phyloP scores from a whole-genome alignment of 2,113 vertebrate species.

The Anthoscopus minutus region DNA sequence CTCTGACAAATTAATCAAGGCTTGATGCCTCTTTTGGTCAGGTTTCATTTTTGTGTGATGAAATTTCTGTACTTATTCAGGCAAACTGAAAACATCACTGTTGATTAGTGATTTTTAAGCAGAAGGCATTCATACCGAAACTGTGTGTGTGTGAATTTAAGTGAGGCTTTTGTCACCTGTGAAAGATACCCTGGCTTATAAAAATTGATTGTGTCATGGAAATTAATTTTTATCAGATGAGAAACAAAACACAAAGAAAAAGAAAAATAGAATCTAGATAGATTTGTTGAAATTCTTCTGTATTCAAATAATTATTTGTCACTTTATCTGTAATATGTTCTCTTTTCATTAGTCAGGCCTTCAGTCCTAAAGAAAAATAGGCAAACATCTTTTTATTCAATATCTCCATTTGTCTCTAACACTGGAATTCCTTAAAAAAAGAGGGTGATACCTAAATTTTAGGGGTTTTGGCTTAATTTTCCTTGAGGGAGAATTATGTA shows the following conservation, averaged over 20 bases:
- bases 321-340: not conserved
- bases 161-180: not conserved
- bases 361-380: not conserved
- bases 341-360: not conserved
- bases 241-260: not conserved
- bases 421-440: not conserved
- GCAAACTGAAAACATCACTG: constrained; percentile 11
- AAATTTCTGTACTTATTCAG: constrained; percentile 11
- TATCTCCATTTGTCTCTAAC: not conserved
- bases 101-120: constrained; percentile 3
- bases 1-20: constrained; percentile 3
- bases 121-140: not conserved
- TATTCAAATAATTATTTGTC: not conserved
- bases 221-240: not conserved
- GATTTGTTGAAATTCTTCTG: not conserved
- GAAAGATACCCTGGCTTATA: not conserved
- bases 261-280: not conserved
- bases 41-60: constrained; percentile 5
- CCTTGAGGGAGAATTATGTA: not conserved
- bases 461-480: not conserved
- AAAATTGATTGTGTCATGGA: not conserved
- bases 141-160: not conserved
- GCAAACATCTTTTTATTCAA: not conserved
- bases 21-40: not conserved
- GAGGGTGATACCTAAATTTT: not conserved